Evolutionary conservation across 2,888 invertebrate genomes (phyloP).

Genomic region (Patella caerulea): DNA sequence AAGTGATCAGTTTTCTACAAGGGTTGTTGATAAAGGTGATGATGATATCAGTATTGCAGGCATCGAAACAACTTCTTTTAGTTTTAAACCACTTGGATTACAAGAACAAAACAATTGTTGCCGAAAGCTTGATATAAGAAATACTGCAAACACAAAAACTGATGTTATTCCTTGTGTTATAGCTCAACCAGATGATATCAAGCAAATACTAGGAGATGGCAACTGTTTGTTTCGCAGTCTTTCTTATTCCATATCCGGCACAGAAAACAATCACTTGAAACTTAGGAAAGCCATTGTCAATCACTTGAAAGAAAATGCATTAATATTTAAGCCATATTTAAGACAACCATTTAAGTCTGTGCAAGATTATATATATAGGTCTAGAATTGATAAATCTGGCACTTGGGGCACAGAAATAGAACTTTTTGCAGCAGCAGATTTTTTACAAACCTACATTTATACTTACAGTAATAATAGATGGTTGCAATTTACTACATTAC

Average conservation of each 20-base stretch:
- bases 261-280: neutral
- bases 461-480: neutral
- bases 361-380: neutral
- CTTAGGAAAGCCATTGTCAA: neutral
- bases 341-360: neutral
- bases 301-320: neutral
- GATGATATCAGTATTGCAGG: too few relatives aligned
- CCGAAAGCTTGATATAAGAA: too few relatives aligned
- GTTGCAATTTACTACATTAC: neutral
- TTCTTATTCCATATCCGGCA: neutral
- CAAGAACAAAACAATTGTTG: too few relatives aligned
- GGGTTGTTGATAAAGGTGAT: too few relatives aligned
- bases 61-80: too few relatives aligned
- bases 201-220: neutral
- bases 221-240: neutral
- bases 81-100: too few relatives aligned
- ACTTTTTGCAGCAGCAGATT: neutral
- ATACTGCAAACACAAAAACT: too few relatives aligned
- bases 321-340: neutral
- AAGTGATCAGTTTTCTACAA: too few relatives aligned
- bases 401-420: neutral
- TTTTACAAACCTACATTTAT: neutral
- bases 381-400: neutral
- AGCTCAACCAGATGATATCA: too few relatives aligned
- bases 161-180: too few relatives aligned